Base-by-base conservation (phyloP, 23 tunicate species). In the Ciona savignyi region DNA sequence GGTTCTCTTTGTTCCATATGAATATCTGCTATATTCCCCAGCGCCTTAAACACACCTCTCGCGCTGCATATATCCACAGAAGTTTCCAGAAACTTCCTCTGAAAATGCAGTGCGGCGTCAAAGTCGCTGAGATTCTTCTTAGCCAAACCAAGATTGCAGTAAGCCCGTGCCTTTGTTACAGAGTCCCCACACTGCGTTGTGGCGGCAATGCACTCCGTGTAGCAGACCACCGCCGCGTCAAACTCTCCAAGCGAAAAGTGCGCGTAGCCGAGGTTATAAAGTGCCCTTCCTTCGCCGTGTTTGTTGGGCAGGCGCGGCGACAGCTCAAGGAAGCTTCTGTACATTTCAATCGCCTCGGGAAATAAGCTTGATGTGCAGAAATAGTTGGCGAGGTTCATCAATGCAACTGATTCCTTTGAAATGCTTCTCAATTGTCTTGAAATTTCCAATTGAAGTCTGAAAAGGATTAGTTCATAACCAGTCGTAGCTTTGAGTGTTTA, bases 111-210 rank as follows among this genome's bases (percentile, higher is more conserved):
- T 19, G 96, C 88, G 23, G 35, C 60, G 23, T 67, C 77, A 19
- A 28, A 28, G 1, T 83, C 72, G 23, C 84, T 88, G 0, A 70
- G 68, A 32, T 72, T 69, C 42, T 82, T 82, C 49, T 32, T 34
- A 20, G 96, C 75, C 29, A 89, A 73, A 22, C 96, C 96, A 26
- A 89, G 77, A 71, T 89, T 89, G 75, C 96, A 89, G 80, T 78
- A 82, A 24, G 88, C 88, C 33, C 96, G 67, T 2, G 96, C 96
- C 66, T 75, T 69, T 27, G 87, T 81, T 24, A 83, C 70, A 25
- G 68, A 60, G 32, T 80, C 84, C 25, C 71, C 70, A 35, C 70
- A 71, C 33, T 68, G 72, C 3, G 69, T 68, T 23, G 87, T 88
- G 1, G 83, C 74, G n/a, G 67, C 68, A 21, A 83, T 77, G 35